Evolutionary conservation across 1,140 invertebrate genomes (phyloP), one percentile per base, ranked within the genome.

Genomic region (Habropoda laboriosa): DNA sequence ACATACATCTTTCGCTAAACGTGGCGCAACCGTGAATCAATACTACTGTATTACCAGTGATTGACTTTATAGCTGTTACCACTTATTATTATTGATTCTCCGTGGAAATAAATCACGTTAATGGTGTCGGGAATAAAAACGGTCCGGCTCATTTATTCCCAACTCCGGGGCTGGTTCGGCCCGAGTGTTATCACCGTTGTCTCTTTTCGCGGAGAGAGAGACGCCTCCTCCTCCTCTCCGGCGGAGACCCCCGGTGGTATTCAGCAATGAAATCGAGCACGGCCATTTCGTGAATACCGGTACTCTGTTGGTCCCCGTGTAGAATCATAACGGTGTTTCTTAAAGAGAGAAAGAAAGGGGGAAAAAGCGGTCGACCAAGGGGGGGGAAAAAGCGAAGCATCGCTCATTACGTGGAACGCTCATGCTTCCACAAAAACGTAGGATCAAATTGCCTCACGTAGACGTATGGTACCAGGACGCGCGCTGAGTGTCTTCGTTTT

Each of bases 331-430:
- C 80, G 80, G 80, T 72, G 51, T 66, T 71, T 21, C 38, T 51
- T 51, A 55, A 78, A 80, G 47, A 57, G 66, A 57, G 70, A 45
- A 72, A 67, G 38, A 38, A n/a, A 60, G 18, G 49, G 5, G 49
- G 42, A 80, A 71, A 80, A 79, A 83, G 79, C 70, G 72, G 60
- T 0, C 8, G 57, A 16, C 32, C 40, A 2, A 18, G 32, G 8
- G 49, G 10, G 21, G 12, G 55, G 40, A 72, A 85, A 40, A 64
- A 72, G 49, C 67, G 63, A 80, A 47, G 72, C 81, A 64, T 86
- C 58, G 67, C 58, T 89, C 71, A 82, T 88, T 88, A 87, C 40
- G 64, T 32, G 72, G 85, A 87, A 87, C 79, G 80, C 60, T 79
- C 42, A 74, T 42, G 55, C 72, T 86, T 73, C 51, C 67, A 74